Evolutionary conservation across 1,140 invertebrate species (phyloP).

Genomic region (Anadara kagoshimensis): DNA sequence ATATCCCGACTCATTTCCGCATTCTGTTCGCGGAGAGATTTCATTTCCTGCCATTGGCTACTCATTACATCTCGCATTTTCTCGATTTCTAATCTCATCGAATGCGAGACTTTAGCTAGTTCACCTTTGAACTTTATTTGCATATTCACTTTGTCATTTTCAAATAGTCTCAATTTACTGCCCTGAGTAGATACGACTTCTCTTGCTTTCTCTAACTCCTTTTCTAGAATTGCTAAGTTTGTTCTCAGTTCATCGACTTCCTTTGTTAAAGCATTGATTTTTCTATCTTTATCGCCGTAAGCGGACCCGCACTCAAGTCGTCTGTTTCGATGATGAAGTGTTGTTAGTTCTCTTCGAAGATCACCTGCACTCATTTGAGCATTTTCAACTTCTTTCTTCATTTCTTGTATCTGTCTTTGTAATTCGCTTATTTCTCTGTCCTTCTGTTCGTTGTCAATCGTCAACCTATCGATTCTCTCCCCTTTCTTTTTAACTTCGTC

Average conservation of each 20-base stretch:
- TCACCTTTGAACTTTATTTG: constrained; percentile 60
- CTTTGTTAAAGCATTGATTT: constrained; percentile 39
- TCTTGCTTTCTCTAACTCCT: constrained; percentile 53
- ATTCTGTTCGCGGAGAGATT: constrained; percentile 54
- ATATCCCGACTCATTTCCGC: constrained; percentile 51
- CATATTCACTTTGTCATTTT: constrained; percentile 52
- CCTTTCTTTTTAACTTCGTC: constrained; percentile 40
- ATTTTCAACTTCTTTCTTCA: constrained; percentile 48
- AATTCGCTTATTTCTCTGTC: constrained; percentile 34
- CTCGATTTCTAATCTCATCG: constrained; percentile 53
- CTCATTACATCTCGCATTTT: constrained; percentile 61
- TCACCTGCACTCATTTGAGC: constrained; percentile 47
- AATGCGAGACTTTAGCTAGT: constrained; percentile 44
- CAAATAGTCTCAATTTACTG: constrained; percentile 47
- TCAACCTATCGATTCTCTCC: constrained; percentile 27
- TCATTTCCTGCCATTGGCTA: constrained; percentile 59
- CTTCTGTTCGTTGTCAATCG: constrained; percentile 45
- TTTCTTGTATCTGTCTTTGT: constrained; percentile 41
- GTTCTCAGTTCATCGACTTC: constrained; percentile 43
- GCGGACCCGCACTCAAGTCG: constrained; percentile 15
- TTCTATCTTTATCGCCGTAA: constrained; percentile 11
- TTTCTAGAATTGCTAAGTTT: constrained; percentile 49
- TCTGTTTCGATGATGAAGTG: constrained; percentile 35
- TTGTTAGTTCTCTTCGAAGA: constrained; percentile 35
- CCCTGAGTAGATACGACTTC: constrained; percentile 52